Evolutionary conservation across 2,888 invertebrate species (phyloP).

Genomic region (Melipona beecheii): DNA sequence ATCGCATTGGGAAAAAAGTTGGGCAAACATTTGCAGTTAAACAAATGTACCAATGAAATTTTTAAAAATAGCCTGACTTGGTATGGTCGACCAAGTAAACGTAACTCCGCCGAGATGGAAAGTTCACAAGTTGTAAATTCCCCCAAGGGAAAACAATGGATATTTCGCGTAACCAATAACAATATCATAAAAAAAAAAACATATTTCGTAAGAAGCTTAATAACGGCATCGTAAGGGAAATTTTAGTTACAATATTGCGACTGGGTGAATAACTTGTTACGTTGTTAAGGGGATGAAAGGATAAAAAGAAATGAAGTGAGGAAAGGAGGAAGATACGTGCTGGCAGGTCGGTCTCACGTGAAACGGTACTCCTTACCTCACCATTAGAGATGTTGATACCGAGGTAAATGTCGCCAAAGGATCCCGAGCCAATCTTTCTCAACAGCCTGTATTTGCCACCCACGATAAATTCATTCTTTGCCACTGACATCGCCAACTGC

Average conservation of each 20-base stretch:
- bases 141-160: constrained; percentile 10
- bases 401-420: constrained; percentile 99
- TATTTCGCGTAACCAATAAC: constrained; percentile 21
- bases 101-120: neutral
- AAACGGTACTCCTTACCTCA: constrained; percentile 87
- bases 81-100: neutral
- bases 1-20: constrained; percentile 8
- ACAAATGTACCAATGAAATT: neutral
- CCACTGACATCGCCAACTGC: constrained; percentile 66
- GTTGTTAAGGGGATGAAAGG: neutral
- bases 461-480: constrained; percentile 91
- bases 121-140: neutral
- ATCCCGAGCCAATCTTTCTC: constrained; percentile 99
- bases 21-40: constrained; percentile 2
- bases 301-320: constrained; percentile 17
- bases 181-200: constrained; percentile 22
- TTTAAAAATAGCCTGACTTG: constrained; percentile 14
- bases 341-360: constrained; percentile 43
- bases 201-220: constrained; percentile 37
- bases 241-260: neutral
- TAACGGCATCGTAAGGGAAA: neutral
- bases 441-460: constrained; percentile 97
- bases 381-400: constrained; percentile 96
- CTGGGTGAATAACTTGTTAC: constrained; percentile 9
- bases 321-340: constrained; percentile 28